Percentiles rank a stretch among this genome's conserved stretches.
Conservation (phyloP, 1,140 invertebrate species). For the Globodera rostochiensis region DNA sequence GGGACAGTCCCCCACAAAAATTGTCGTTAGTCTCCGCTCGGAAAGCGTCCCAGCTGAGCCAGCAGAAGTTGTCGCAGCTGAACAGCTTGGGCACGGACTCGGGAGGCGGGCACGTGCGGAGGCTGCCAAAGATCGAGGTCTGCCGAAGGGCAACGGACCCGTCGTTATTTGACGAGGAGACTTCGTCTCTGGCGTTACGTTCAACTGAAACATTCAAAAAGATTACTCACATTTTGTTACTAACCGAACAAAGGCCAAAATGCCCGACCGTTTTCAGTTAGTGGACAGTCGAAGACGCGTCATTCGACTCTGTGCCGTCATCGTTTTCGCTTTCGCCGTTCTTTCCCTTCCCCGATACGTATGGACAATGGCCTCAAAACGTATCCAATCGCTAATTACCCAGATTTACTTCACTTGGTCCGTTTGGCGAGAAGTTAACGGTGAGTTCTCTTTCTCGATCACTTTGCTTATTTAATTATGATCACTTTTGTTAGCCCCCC, state of each 20-base stretch:
- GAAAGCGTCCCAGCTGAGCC: neutral
- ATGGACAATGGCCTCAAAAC: neutral
- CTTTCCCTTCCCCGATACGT: conserved; percentile 57
- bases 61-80: conserved; percentile 12
- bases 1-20: conserved; percentile 18
- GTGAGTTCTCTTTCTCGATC: conserved; percentile 37
- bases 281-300: conserved; percentile 52
- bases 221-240: too few relatives aligned
- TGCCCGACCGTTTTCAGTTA: conserved; percentile 10
- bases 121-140: conserved; percentile 23
- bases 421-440: conserved; percentile 54
- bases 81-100: neutral
- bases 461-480: neutral
- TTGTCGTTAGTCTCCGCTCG: neutral
- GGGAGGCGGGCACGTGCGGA: neutral
- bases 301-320: conserved; percentile 57
- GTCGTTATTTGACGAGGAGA: too few relatives aligned
- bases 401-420: conserved; percentile 59
- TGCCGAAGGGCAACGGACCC: neutral
- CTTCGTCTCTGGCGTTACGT: too few relatives aligned
- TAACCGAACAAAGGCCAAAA: neutral
- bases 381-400: neutral
- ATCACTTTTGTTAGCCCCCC: conserved; percentile 42
- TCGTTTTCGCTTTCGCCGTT: conserved; percentile 58
- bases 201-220: too few relatives aligned